These are phyloP conservation scores for Chirona hameri DNA, from an alignment of 2,888 invertebrate genomes.

Conservation along the genomic window DNA sequence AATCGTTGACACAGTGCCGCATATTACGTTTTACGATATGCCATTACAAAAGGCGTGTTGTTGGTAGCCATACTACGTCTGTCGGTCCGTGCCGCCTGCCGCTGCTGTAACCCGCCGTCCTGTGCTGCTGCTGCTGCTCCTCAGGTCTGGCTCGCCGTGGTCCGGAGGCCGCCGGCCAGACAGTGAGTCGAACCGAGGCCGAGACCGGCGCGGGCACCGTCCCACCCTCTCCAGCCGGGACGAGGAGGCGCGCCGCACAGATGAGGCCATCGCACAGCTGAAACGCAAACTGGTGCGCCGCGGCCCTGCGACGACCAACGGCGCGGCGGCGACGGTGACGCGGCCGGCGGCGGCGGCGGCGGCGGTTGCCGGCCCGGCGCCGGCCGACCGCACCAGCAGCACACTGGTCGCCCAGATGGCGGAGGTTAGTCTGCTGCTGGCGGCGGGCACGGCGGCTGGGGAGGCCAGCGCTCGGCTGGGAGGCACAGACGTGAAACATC, in stretches of 20 bases:
- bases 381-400: background rate
- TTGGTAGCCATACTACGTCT: too few relatives aligned
- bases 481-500: too few relatives aligned
- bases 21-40: too few relatives aligned
- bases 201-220: background rate
- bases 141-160: background rate
- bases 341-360: background rate
- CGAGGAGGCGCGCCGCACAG: background rate
- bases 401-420: background rate
- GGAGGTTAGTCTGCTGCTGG: background rate
- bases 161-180: background rate
- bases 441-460: too few relatives aligned
- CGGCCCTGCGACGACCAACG: background rate
- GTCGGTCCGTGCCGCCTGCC: too few relatives aligned
- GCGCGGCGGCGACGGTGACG: background rate
- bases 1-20: too few relatives aligned
- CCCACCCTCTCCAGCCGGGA: background rate
- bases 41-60: too few relatives aligned
- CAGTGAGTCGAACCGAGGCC: background rate
- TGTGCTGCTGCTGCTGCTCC: too few relatives aligned
- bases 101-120: too few relatives aligned
- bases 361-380: background rate
- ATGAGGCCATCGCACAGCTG: background rate
- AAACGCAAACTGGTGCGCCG: constrained; percentile 3
- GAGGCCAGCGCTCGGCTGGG: too few relatives aligned